These are phyloP conservation scores for Aleiodes sp. DNA, from an alignment of 1,140 invertebrate species.

Conservation along the genomic window DNA sequence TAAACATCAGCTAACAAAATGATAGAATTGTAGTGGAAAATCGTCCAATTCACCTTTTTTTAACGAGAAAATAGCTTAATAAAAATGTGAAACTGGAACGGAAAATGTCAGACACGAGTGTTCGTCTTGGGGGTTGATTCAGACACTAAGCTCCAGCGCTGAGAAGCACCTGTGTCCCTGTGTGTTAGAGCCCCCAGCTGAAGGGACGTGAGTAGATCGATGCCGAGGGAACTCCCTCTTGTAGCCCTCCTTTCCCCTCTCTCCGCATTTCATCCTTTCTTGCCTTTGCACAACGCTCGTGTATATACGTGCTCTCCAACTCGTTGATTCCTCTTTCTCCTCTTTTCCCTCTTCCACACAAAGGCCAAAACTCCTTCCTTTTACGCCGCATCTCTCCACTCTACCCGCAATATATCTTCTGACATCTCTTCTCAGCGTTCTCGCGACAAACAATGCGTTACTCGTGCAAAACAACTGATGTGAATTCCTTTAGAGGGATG, in stretches of 20 bases:
- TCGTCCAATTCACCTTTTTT: no score
- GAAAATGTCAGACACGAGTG: constrained; percentile 47
- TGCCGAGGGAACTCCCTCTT: constrained; percentile 45
- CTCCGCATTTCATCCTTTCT: constrained; percentile 25
- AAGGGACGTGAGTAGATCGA: constrained; percentile 55
- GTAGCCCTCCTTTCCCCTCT: constrained; percentile 38
- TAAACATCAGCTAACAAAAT: no score
- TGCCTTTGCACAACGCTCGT: constrained; percentile 19
- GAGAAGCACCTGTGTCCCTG: constrained; percentile 59
- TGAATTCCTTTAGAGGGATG: constrained; percentile 6
- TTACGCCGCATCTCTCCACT: constrained; percentile 24
- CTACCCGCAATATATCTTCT: constrained; percentile 48
- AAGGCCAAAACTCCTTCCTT: neutral
- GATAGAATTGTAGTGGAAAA: no score
- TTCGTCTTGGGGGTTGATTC: constrained; percentile 46
- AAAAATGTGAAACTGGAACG: constrained; percentile 25
- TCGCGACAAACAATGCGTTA: constrained; percentile 57
- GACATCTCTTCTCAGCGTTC: constrained; percentile 49
- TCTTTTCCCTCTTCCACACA: constrained; percentile 38
- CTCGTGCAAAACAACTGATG: constrained; percentile 46
- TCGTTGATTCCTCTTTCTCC: constrained; percentile 33
- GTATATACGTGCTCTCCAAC: constrained; percentile 24
- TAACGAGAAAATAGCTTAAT: no score
- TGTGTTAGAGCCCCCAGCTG: constrained; percentile 47
- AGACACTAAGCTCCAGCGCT: constrained; percentile 55